These are phyloP conservation scores for Bucco capensis DNA, from an alignment of 2,113 vertebrate genomes.

Conservation along the genomic window DNA sequence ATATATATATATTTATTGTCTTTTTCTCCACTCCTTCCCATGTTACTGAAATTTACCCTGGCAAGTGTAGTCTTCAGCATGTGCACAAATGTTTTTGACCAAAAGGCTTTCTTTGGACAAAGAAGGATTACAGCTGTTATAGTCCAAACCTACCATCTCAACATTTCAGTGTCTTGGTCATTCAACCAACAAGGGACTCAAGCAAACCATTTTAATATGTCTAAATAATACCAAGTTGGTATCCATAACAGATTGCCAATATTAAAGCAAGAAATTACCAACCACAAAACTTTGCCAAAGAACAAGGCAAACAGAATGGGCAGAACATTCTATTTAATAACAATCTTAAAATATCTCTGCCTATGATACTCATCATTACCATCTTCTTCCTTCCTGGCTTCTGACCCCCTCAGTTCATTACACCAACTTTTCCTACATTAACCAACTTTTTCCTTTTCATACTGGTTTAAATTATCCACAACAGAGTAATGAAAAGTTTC, in stretches of 20 bases:
- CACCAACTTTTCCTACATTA: neutral
- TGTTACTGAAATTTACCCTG: neutral
- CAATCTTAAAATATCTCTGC: neutral
- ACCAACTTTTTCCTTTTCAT: neutral
- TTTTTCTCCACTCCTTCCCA: neutral
- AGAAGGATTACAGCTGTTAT: neutral
- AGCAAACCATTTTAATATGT: neutral
- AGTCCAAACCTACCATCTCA: neutral
- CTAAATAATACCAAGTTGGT: neutral
- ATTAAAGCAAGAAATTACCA: neutral
- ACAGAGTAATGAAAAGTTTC: neutral
- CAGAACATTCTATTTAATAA: neutral
- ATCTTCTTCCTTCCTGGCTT: neutral
- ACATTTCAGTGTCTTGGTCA: neutral
- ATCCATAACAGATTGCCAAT: neutral
- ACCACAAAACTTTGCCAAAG: neutral
- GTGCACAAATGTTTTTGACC: neutral
- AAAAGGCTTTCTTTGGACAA: neutral
- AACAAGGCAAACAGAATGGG: neutral
- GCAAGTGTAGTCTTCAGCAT: neutral
- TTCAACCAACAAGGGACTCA: neutral
- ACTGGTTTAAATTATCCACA: neutral
- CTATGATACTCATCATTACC: neutral
- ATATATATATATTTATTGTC: neutral
- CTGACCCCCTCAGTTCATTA: neutral